These are phyloP conservation scores for Cheilosia scutellata DNA, from an alignment of 2,888 invertebrate genomes.

Conservation along the genomic window DNA sequence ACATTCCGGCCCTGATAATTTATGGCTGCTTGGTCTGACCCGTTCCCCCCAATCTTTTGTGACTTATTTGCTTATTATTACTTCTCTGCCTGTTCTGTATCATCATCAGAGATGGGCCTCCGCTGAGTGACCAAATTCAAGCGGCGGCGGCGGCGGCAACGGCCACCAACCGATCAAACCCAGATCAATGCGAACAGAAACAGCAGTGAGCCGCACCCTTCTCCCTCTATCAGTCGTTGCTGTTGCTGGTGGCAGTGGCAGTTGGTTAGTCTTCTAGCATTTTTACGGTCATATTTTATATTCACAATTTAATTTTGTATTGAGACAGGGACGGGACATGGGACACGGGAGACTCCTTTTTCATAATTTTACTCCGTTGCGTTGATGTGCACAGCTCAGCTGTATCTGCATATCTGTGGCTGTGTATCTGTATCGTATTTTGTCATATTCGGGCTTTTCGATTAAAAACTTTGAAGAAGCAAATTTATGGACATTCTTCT, in stretches of 20 bases:
- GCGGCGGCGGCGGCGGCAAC: constrained; percentile 55
- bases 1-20: constrained; percentile 75
- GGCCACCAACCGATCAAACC: constrained; percentile 68
- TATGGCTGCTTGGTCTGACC: constrained; percentile 35
- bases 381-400: constrained; percentile 58
- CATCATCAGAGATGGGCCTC: constrained; percentile 54
- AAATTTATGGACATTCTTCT: constrained; percentile 76
- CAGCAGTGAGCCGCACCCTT: constrained; percentile 44
- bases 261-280: constrained; percentile 51
- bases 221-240: constrained; percentile 1
- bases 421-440: constrained; percentile 64
- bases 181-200: constrained; percentile 67
- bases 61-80: constrained; percentile 76
- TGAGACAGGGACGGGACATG: constrained; percentile 20
- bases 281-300: constrained; percentile 75
- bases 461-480: constrained; percentile 74
- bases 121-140: constrained; percentile 65
- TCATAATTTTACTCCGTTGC: constrained; percentile 68
- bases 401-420: constrained; percentile 36
- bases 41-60: constrained; percentile 55
- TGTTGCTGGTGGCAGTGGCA: background rate
- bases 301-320: constrained; percentile 75
- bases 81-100: constrained; percentile 55
- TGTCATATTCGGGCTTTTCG: constrained; percentile 76
- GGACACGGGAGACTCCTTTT: constrained; percentile 56